Evolutionary conservation across 2,888 invertebrate species (phyloP).

Genomic region (Acleris laterana): DNA sequence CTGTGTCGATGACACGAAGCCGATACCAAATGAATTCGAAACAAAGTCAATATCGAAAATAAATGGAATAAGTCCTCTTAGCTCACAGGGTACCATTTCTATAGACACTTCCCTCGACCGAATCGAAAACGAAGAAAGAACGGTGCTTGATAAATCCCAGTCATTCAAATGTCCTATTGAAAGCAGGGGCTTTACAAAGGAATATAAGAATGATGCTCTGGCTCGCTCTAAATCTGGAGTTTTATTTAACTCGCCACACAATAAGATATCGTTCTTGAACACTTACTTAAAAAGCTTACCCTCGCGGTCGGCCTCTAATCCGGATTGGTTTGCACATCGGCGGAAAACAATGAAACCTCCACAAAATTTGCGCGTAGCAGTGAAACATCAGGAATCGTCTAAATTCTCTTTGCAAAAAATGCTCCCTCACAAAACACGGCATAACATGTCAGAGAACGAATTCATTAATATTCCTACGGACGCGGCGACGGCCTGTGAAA

Average conservation of each 20-base stretch:
- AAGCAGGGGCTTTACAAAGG: constrained; percentile 52
- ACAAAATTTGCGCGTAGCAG: constrained; percentile 51
- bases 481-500: constrained; percentile 74
- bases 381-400: constrained; percentile 52
- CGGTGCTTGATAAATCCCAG: constrained; percentile 70
- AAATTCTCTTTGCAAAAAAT: constrained; percentile 55
- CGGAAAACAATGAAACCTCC: constrained; percentile 60
- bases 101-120: constrained; percentile 53
- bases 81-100: constrained; percentile 56
- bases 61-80: constrained; percentile 46
- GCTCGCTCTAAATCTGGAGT: constrained; percentile 72
- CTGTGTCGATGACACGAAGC: constrained; percentile 57
- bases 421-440: constrained; percentile 52
- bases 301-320: constrained; percentile 68
- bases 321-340: constrained; percentile 71
- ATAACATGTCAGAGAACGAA: constrained; percentile 69
- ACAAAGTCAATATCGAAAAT: constrained; percentile 43
- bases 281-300: constrained; percentile 82
- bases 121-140: constrained; percentile 55
- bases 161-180: constrained; percentile 65
- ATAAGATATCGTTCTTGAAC: constrained; percentile 79
- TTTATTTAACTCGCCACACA: constrained; percentile 69
- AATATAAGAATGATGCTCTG: constrained; percentile 51
- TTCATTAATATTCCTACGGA: constrained; percentile 73
- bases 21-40: constrained; percentile 47